phyloP scores from a whole-genome alignment of 2,888 invertebrate species.

The Ichneumoninae sp. region DNA sequence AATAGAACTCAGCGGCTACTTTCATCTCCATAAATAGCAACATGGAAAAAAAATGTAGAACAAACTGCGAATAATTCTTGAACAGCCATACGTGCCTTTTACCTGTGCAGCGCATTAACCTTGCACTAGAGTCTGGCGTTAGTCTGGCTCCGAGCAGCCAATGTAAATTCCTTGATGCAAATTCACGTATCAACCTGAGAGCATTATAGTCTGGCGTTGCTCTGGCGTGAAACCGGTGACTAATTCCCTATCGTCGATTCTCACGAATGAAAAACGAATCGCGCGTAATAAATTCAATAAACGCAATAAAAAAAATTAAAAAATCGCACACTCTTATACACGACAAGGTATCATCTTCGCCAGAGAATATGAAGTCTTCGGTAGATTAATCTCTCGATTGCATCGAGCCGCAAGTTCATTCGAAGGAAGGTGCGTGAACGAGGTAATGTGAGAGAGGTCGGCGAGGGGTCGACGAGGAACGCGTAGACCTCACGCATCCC shows the following conservation, averaged over 20 bases:
- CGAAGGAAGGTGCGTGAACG: conserved; percentile 73
- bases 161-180: too few relatives aligned
- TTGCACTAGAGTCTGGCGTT: too few relatives aligned
- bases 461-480: conserved; percentile 59
- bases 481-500: conserved; percentile 77
- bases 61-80: too few relatives aligned
- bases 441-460: conserved; percentile 78
- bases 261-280: background rate
- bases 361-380: background rate
- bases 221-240: too few relatives aligned
- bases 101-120: too few relatives aligned
- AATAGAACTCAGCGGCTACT: background rate
- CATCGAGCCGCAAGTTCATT: conserved; percentile 30
- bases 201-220: too few relatives aligned
- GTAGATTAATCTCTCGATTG: background rate
- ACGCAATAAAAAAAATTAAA: background rate
- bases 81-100: too few relatives aligned
- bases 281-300: background rate
- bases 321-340: background rate
- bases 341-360: background rate
- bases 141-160: too few relatives aligned
- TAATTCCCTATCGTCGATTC: too few relatives aligned
- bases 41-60: too few relatives aligned
- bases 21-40: background rate
- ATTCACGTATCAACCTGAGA: too few relatives aligned